A percentile compares a stretch with the other conserved stretches of the same genome.
Conservation (phyloP, 2,113 vertebrate genomes). For the Notothenia coriiceps region DNA sequence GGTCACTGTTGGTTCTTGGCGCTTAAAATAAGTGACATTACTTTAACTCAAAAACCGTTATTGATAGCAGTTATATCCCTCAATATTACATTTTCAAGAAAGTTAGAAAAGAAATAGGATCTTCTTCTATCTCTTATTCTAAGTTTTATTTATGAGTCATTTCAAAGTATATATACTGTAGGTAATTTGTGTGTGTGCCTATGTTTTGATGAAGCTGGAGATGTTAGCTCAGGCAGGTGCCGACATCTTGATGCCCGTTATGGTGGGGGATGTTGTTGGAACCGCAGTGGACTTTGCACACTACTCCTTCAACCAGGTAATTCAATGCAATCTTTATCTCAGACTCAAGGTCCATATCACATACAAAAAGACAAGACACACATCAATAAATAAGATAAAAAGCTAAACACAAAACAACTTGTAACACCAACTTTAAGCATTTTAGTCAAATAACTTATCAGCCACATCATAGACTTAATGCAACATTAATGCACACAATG, state of each 20-base stretch:
- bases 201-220: constrained; percentile 78
- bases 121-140: too few relatives aligned
- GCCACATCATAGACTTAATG: too few relatives aligned
- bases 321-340: too few relatives aligned
- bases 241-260: constrained; percentile 85
- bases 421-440: constrained; percentile 45
- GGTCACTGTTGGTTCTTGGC: background rate
- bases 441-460: background rate
- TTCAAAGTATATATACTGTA: background rate
- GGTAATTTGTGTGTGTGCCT: constrained; percentile 1
- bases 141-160: background rate
- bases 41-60: background rate
- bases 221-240: constrained; percentile 83
- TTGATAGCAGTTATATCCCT: background rate
- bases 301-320: constrained; percentile 86
- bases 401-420: too few relatives aligned
- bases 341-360: too few relatives aligned
- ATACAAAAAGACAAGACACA: too few relatives aligned
- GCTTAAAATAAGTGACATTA: background rate
- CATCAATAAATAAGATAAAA: too few relatives aligned
- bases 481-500: too few relatives aligned
- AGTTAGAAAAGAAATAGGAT: too few relatives aligned
- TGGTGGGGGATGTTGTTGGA: constrained; percentile 78
- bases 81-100: too few relatives aligned
- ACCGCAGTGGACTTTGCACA: constrained; percentile 88